Percentiles rank a stretch among this genome's conserved stretches.
Evolutionary conservation across 2,113 vertebrate species (phyloP).

Genomic region (Paracyprichromis sp.): DNA sequence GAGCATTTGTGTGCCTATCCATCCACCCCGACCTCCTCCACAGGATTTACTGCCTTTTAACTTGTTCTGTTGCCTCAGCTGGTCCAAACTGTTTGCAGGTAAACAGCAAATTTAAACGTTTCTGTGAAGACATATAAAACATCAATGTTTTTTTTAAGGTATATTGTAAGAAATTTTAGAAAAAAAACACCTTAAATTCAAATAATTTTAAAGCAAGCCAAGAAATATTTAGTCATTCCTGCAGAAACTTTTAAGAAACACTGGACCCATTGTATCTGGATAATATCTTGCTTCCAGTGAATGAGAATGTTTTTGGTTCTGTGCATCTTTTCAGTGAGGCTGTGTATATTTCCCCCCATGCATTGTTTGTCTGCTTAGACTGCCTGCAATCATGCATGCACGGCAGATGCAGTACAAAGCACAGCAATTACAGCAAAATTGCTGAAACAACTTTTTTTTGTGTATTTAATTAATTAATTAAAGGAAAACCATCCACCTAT

Average conservation of each 20-base stretch:
- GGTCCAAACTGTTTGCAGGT: neutral
- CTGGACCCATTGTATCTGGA: rapidly evolving
- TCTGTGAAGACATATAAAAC: neutral
- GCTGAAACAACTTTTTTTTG: neutral
- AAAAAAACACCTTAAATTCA: neutral
- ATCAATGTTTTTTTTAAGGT: neutral
- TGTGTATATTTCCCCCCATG: neutral
- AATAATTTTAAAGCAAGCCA: neutral
- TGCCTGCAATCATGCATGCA: rapidly evolving
- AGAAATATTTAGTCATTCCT: neutral
- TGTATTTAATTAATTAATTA: neutral
- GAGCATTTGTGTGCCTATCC: rapidly evolving
- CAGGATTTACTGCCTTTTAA: neutral
- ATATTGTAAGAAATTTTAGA: neutral
- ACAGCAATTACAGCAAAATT: neutral
- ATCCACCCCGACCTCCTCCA: neutral
- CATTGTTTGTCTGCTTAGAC: neutral
- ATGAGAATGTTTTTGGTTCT: neutral
- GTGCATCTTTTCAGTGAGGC: neutral
- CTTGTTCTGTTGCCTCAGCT: neutral
- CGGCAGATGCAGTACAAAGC: neutral
- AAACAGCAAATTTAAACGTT: neutral
- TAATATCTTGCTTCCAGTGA: rapidly evolving
- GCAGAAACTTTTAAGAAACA: neutral
- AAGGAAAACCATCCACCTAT: neutral